Percentiles rank a stretch among this genome's conserved stretches.
These are phyloP conservation scores for Parnassius mnemosyne DNA, from an alignment of 2,888 invertebrate species.

Conservation along the genomic window DNA sequence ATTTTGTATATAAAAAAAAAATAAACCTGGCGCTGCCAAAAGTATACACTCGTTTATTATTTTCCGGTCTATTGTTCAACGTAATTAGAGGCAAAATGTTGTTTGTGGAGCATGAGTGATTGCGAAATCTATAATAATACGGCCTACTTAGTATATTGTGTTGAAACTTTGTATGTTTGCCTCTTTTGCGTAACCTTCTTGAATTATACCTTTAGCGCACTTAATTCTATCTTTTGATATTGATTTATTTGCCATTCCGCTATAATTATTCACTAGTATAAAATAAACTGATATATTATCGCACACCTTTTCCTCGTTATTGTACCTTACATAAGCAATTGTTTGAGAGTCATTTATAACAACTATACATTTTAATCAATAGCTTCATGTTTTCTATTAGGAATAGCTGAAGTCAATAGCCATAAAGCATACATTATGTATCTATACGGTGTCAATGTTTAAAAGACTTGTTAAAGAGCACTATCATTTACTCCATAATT, in stretches of 20 bases:
- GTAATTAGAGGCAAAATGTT: conserved; percentile 43
- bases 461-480: no score
- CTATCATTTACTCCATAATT: no score
- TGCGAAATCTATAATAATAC: conserved; percentile 64
- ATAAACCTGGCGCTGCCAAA: conserved; percentile 59
- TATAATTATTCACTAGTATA: not conserved
- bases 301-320: not conserved
- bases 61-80: conserved; percentile 40
- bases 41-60: conserved; percentile 46
- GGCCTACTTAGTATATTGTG: conserved; percentile 59
- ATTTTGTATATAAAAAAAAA: conserved; percentile 54
- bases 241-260: conserved; percentile 1
- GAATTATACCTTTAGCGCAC: conserved; percentile 10
- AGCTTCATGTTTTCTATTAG: no score
- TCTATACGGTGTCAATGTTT: no score
- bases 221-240: conserved; percentile 13
- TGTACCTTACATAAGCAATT: no score
- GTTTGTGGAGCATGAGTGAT: conserved; percentile 55
- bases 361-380: no score
- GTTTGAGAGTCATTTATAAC: no score
- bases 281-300: not conserved
- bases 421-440: no score
- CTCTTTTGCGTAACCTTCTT: conserved; percentile 21
- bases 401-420: no score
- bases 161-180: conserved; percentile 17